A percentile compares a stretch with the other conserved stretches of the same genome.
Conservation (phyloP, 2,797 vertebrate species). For the Protonibea diacanthus region DNA sequence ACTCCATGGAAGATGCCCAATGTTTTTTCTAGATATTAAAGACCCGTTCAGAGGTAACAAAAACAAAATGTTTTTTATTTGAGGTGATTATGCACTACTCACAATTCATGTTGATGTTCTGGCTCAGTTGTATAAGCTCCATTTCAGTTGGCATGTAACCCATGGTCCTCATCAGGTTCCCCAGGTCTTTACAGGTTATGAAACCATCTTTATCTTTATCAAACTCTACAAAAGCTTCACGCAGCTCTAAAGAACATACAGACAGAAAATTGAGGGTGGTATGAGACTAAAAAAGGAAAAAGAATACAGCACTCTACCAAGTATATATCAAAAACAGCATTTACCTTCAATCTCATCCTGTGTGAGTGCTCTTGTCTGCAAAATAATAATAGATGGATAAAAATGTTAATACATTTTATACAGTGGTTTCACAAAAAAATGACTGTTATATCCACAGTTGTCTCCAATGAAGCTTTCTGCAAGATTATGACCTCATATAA, state of each 20-base stretch:
- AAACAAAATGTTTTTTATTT: too few relatives aligned
- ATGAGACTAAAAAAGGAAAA: neutral
- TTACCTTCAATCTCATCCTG: constrained; percentile 85
- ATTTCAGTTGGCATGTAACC: constrained; percentile 99
- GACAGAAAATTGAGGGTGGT: neutral
- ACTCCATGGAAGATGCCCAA: too few relatives aligned
- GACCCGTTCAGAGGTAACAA: too few relatives aligned
- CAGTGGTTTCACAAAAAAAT: neutral
- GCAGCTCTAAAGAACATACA: constrained; percentile 86
- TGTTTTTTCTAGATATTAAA: too few relatives aligned
- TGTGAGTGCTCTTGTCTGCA: constrained; percentile 78
- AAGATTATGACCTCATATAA: neutral
- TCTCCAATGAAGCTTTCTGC: neutral
- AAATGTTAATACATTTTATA: constrained; percentile 8
- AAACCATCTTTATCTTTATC: constrained; percentile 94
- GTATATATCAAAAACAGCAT: neutral
- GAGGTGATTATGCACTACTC: constrained; percentile 46
- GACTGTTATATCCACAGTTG: neutral
- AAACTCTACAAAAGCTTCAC: constrained; percentile 93
- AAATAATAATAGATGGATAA: constrained; percentile 39
- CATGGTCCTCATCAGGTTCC: constrained; percentile 98
- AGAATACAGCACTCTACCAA: neutral
- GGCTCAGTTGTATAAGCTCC: constrained; percentile 96
- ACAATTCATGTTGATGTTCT: constrained; percentile 95
- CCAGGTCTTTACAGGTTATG: constrained; percentile 94